phyloP scores from a whole-genome alignment of 2,888 invertebrate genomes.

The Drosophila subquinaria region DNA sequence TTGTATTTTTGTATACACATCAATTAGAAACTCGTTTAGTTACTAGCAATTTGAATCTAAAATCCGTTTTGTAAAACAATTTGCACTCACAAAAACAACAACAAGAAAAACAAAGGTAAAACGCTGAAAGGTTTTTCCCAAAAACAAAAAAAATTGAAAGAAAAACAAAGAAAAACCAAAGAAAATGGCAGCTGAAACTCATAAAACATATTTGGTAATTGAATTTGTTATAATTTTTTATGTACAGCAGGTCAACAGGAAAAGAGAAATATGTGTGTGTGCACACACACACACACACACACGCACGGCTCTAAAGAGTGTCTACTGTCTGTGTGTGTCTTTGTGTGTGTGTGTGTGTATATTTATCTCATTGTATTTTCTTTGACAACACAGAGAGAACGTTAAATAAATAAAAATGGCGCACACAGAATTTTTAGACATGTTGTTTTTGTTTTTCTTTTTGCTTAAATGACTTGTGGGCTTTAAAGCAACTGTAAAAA shows the following conservation, averaged over 20 bases:
- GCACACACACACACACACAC: conserved; percentile 11
- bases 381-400: conserved; percentile 64
- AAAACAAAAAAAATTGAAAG: background rate
- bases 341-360: conserved; percentile 26
- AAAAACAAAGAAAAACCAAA: background rate
- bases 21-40: conserved; percentile 36
- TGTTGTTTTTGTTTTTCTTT: conserved; percentile 57
- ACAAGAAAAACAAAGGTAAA: no score
- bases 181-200: conserved; percentile 26
- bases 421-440: conserved; percentile 33
- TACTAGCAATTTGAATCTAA: conserved; percentile 7
- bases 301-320: background rate
- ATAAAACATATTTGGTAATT: conserved; percentile 75
- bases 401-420: conserved; percentile 66
- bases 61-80: background rate
- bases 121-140: conserved; percentile 17
- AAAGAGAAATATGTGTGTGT: conserved; percentile 44
- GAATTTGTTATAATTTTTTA: conserved; percentile 75
- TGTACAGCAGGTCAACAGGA: conserved; percentile 62
- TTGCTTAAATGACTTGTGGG: conserved; percentile 72
- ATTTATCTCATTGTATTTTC: conserved; percentile 59
- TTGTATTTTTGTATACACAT: conserved; percentile 7
- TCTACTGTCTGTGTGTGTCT: conserved; percentile 24
- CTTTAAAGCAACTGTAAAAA: conserved; percentile 32
- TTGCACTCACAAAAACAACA: conserved; percentile 3